Base-by-base conservation (phyloP, 2,888 invertebrate genomes). In the Eledona agricola region DNA sequence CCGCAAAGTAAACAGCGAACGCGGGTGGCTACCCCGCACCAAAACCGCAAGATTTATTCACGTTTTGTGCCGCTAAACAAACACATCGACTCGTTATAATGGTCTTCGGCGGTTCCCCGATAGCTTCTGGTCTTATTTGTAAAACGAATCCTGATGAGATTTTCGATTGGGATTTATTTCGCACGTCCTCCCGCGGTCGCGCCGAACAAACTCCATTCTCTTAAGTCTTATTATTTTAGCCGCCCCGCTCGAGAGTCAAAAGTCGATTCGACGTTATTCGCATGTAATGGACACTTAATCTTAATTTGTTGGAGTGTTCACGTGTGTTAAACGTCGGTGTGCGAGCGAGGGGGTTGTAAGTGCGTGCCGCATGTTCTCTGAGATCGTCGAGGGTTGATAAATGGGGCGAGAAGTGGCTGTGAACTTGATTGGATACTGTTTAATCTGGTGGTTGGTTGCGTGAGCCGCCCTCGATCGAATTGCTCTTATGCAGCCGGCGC, bases 401-500 rank as follows among this genome's bases (percentile, higher is more conserved):
- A 66, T 65, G 64, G n/a, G n/a, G 65, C 57, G 66, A 66, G 67
- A 70, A 69, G 67, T 69, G 64, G 64, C 65, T 67, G 65, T 60
- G 65, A 65, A 64, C 61, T 66, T 63, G 66, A 70, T 71, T 69
- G 66, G 68, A 65, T 67, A 68, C 67, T 66, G 65, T 71, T 71
- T 70, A 71, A 69, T 71, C 66, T 58, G 57, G n/a, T n/a, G n/a
- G n/a, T 57, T 57, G 58, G 57, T 68, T 63, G 71, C 71, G 69
- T 71, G 71, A 68, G 67, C 62, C 59, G 57, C 61, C 59, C 60
- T 60, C 58, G 38, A 51, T 60, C n/a, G n/a, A 56, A 60, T 54
- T 61, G 61, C 61, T 62, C 63, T 62, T 59, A 59, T 56, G 43
- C 57, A 54, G 56, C 40, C 54, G 46, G 52, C 55, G 4, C 26